Base-by-base conservation (phyloP, 2,113 vertebrate genomes). In the Lepus americanus region DNA sequence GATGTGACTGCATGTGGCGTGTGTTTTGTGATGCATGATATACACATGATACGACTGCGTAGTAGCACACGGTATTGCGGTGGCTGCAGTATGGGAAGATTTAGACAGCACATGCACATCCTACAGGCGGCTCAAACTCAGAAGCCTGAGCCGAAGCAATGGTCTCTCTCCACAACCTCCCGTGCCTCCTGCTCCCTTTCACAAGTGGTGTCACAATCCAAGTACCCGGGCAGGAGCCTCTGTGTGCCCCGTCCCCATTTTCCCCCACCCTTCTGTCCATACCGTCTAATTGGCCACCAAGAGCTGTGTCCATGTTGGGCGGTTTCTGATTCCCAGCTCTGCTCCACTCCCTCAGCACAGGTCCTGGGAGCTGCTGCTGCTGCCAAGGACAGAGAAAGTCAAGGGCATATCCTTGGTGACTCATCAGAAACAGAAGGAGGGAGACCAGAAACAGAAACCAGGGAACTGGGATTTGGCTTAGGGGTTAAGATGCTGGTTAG, bases 101-200 rank as follows among this genome's bases (percentile, higher is more conserved):
- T 44, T 44, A 44, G 44, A 44, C 7, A 44, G 31, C 64, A 67
- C 44, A 27, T 83, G 36, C 17, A 79, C 74, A 66, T 94, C 66
- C 72, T 53, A 29, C 70, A 55, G 76, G 87, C 66, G 84, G 90
- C 61, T 93, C 82, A 74, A 44, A 55, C 36, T 36, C 81, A 90
- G n/a, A 36, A 17, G 25, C 36, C 72, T 83, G 11, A 55, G 74
- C 49, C 76, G 25, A 82, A 49, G 22, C 12, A 36, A 12, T 80
- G 69, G 63, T 36, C 59, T 59, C 51, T 36, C 61, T 76, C 25
- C 63, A 29, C 13, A 76, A 23, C 55, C 33, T 12, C 1, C 33
- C 36, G 17, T 59, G 78, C 39, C 64, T 66, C 17, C 33, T 49
- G 51, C 14, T 53, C 51, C 31, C 66, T 73, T 16, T 44, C 25